Percentiles rank a stretch among this genome's conserved stretches.
phyloP scores from a whole-genome alignment of 2,888 invertebrate species.

The Diachrysia chrysitis region DNA sequence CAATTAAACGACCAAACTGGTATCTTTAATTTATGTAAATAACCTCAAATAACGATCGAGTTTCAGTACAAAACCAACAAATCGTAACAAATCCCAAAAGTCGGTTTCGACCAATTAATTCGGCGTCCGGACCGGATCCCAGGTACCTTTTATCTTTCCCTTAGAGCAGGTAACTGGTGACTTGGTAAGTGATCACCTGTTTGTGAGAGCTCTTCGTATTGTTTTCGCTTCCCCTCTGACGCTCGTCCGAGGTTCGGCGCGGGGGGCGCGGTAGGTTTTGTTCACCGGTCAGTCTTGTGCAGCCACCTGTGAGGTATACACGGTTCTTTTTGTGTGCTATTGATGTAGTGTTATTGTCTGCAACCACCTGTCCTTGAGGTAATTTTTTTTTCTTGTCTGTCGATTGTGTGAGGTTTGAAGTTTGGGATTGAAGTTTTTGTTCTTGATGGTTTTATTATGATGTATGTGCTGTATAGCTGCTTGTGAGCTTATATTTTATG shows the following conservation, averaged over 20 bases:
- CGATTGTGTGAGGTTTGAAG: constrained; percentile 55
- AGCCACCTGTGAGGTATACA: constrained; percentile 83
- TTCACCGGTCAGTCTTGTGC: constrained; percentile 75
- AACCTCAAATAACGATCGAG: constrained; percentile 57
- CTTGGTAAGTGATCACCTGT: constrained; percentile 78
- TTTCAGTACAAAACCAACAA: constrained; percentile 65
- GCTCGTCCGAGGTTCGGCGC: constrained; percentile 56
- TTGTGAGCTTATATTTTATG: constrained; percentile 13
- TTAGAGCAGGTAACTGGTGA: constrained; percentile 75
- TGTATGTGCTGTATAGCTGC: constrained; percentile 26
- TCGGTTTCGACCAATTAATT: constrained; percentile 80
- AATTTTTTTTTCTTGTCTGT: constrained; percentile 59
- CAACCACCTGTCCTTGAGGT: constrained; percentile 72
- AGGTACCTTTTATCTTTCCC: constrained; percentile 78
- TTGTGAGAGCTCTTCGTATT: constrained; percentile 67
- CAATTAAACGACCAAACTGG: constrained; percentile 10
- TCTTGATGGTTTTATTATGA: constrained; percentile 42
- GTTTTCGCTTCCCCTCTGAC: constrained; percentile 72
- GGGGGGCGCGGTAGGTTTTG: constrained; percentile 69
- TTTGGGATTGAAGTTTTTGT: constrained; percentile 50
- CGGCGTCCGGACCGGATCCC: constrained; percentile 74
- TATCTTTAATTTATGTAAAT: constrained; percentile 49
- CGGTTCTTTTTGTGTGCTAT: constrained; percentile 73
- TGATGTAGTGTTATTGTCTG: constrained; percentile 77
- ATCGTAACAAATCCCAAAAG: constrained; percentile 64